phyloP scores from a whole-genome alignment of 2,888 invertebrate genomes.

The Xanthostigma xanthostigma region DNA sequence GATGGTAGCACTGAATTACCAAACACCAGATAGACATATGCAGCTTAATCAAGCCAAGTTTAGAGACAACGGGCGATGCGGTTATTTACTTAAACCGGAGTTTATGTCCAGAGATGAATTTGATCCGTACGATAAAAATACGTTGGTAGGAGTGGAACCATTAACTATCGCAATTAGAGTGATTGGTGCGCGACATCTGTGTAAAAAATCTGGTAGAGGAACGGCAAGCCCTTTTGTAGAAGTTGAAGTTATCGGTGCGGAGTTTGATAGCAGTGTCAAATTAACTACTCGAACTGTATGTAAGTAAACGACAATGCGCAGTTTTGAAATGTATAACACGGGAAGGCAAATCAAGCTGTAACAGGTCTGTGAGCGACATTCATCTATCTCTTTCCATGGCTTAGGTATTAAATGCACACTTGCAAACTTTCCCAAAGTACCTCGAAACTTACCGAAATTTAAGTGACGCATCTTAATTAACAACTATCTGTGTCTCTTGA shows the following conservation, averaged over 20 bases:
- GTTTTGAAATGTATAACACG: not conserved
- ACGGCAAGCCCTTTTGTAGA: conserved; percentile 84
- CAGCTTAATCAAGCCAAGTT: conserved; percentile 91
- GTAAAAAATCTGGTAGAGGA: conserved; percentile 69
- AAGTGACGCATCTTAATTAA: no score
- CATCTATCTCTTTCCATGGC: no score
- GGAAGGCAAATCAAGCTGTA: no score
- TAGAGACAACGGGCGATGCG: conserved; percentile 81
- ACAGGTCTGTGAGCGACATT: no score
- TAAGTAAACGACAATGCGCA: conserved; percentile 30
- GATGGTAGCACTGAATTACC: conserved; percentile 96
- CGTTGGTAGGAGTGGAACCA: conserved; percentile 41
- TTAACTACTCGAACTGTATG: conserved; percentile 73
- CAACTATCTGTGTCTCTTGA: no score
- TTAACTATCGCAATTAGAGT: conserved; percentile 56
- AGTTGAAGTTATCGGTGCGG: conserved; percentile 77
- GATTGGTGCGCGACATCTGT: conserved; percentile 80
- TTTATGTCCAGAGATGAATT: conserved; percentile 71
- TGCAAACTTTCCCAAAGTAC: no score
- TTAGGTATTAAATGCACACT: no score
- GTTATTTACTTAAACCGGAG: conserved; percentile 81
- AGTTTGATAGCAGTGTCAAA: conserved; percentile 71
- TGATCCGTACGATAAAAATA: conserved; percentile 58
- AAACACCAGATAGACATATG: conserved; percentile 91
- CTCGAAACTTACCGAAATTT: no score